A percentile compares a stretch with the other conserved stretches of the same genome.
Evolutionary conservation across 1,140 invertebrate genomes (phyloP).

Genomic region (Bombus balteatus): DNA sequence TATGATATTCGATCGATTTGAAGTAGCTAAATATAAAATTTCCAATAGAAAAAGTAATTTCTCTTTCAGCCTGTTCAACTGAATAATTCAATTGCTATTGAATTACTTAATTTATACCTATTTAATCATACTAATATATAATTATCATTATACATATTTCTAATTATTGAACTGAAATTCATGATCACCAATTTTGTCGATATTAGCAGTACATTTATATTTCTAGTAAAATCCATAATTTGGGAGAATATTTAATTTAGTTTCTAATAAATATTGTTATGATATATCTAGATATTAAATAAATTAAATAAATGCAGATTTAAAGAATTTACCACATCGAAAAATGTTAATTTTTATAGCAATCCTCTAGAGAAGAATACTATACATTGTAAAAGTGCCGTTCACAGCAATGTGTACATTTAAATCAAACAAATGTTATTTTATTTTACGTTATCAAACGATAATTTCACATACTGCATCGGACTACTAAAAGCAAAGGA

Average conservation of each 20-base stretch:
- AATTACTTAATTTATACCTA: not conserved
- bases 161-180: not conserved
- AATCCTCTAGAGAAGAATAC: not conserved
- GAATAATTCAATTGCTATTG: not conserved
- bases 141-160: not conserved
- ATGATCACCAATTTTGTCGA: not conserved
- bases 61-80: not conserved
- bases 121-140: not conserved
- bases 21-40: not conserved
- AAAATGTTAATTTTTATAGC: not conserved
- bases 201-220: no score
- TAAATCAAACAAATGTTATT: not conserved
- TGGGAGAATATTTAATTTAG: not conserved
- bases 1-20: not conserved
- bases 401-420: not conserved
- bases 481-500: not conserved
- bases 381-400: no score
- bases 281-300: no score
- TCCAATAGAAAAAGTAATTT: not conserved
- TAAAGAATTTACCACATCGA: not conserved
- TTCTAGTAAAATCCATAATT: not conserved
- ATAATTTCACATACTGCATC: not conserved
- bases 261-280: no score
- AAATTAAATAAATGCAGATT: not conserved
- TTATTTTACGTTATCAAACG: not conserved